These are phyloP conservation scores for Aegotheles bennettii DNA, from an alignment of 2,113 vertebrate species.

Conservation along the genomic window DNA sequence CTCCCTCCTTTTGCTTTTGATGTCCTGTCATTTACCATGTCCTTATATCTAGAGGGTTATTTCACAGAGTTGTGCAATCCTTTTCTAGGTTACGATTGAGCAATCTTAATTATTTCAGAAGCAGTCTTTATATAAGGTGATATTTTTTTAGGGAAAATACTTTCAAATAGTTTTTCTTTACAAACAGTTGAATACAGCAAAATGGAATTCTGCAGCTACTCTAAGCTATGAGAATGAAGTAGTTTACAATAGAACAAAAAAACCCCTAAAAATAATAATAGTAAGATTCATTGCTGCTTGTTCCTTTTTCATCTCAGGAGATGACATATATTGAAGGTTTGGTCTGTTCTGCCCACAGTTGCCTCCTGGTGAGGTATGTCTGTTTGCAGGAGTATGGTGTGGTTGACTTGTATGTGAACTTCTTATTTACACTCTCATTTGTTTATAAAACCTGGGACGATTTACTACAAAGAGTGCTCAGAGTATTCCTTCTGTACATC, in stretches of 20 bases:
- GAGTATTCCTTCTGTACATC: background rate
- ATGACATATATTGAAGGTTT: background rate
- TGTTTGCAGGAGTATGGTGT: background rate
- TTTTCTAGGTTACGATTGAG: slow-evolving; percentile 44
- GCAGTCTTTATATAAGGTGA: background rate
- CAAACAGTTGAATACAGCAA: background rate
- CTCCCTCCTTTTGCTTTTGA: slow-evolving; percentile 41
- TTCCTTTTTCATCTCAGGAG: background rate
- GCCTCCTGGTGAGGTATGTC: background rate
- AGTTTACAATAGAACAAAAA: background rate
- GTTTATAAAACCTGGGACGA: background rate
- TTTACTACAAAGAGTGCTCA: background rate
- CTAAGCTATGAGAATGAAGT: background rate
- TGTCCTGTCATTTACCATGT: slow-evolving; percentile 29
- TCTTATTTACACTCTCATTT: background rate
- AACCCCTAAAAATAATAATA: background rate
- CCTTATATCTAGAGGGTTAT: slow-evolving; percentile 11
- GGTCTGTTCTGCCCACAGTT: background rate
- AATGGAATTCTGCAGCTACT: background rate
- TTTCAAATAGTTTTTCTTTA: background rate
- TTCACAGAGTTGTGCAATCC: slow-evolving; percentile 42
- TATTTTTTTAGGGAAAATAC: slow-evolving; percentile 20
- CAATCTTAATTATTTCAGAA: slow-evolving; percentile 40
- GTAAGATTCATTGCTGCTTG: background rate
- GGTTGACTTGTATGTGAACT: background rate